A percentile compares a stretch with the other conserved stretches of the same genome.
These are phyloP conservation scores for Antitype chi DNA, from an alignment of 2,888 invertebrate species.

Conservation along the genomic window DNA sequence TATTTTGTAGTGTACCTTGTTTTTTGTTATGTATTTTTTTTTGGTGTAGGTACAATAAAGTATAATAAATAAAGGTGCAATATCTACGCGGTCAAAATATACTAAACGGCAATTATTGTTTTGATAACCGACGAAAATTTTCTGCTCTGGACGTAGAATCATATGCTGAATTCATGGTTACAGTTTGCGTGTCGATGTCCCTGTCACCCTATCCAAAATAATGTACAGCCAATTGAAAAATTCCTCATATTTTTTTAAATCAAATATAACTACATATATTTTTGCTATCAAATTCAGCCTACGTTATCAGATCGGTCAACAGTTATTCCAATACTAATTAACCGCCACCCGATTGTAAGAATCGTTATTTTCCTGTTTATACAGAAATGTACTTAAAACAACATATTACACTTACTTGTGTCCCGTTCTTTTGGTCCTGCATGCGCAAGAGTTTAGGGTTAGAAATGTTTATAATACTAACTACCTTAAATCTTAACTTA, in stretches of 20 bases:
- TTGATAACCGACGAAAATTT: too few species aligned
- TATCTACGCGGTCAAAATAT: too few species aligned
- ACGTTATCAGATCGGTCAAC: constrained; percentile 35
- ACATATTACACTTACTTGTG: constrained; percentile 92
- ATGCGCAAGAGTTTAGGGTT: constrained; percentile 71
- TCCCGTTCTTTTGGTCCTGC: constrained; percentile 94
- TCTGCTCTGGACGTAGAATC: too few species aligned
- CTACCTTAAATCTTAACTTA: constrained; percentile 9
- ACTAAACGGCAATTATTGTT: too few species aligned
- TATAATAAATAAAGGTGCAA: too few species aligned
- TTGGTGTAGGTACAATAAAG: too few species aligned
- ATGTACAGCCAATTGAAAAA: neutral
- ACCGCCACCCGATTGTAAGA: constrained; percentile 37
- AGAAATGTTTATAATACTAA: constrained; percentile 23
- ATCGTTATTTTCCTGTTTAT: constrained; percentile 60
- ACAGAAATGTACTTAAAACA: constrained; percentile 42
- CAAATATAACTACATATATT: neutral
- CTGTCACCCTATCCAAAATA: neutral
- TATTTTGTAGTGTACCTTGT: too few species aligned
- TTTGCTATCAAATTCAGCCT: neutral
- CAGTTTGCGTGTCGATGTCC: too few species aligned
- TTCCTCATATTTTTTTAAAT: neutral
- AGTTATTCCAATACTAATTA: constrained; percentile 48
- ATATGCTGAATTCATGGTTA: too few species aligned
- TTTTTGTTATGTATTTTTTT: too few species aligned